A percentile compares a stretch with the other conserved stretches of the same genome.
Conservation (phyloP, 2,113 vertebrate species). For the Mandrillus leucophaeus region DNA sequence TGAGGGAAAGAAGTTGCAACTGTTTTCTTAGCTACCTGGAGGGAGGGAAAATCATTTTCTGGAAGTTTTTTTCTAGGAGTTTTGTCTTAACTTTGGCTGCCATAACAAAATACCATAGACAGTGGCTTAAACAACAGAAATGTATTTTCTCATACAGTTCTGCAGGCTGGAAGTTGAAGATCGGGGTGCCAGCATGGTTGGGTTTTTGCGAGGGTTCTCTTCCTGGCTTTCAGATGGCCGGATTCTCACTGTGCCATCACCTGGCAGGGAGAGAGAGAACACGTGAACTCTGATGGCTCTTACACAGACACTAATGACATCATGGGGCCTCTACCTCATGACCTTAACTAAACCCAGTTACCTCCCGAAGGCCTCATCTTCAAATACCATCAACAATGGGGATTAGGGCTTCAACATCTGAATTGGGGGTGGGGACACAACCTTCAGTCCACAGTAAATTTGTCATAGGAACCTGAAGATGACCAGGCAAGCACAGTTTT, state of each 20-base stretch:
- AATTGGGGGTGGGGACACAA: not conserved
- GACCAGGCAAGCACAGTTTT: not conserved
- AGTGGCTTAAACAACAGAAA: not conserved
- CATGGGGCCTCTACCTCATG: not conserved
- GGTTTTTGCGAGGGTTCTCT: not conserved
- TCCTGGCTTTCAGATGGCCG: not conserved
- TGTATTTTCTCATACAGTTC: not conserved
- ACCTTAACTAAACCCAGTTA: not conserved
- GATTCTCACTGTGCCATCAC: not conserved
- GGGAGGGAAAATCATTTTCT: not conserved
- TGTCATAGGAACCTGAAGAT: not conserved
- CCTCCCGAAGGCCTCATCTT: not conserved
- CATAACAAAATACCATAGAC: not conserved
- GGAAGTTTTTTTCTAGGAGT: not conserved
- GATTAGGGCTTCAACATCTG: not conserved
- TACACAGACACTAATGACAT: not conserved
- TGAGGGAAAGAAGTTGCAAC: not conserved
- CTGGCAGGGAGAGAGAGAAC: not conserved
- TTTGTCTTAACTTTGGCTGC: not conserved
- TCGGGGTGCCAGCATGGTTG: not conserved
- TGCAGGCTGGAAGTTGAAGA: not conserved
- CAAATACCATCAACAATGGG: not conserved
- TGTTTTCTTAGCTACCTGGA: not conserved
- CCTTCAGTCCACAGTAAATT: not conserved
- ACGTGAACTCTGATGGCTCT: not conserved